Evolutionary conservation across 2,113 vertebrate genomes (phyloP).

Genomic region (Hypanus sabinus): DNA sequence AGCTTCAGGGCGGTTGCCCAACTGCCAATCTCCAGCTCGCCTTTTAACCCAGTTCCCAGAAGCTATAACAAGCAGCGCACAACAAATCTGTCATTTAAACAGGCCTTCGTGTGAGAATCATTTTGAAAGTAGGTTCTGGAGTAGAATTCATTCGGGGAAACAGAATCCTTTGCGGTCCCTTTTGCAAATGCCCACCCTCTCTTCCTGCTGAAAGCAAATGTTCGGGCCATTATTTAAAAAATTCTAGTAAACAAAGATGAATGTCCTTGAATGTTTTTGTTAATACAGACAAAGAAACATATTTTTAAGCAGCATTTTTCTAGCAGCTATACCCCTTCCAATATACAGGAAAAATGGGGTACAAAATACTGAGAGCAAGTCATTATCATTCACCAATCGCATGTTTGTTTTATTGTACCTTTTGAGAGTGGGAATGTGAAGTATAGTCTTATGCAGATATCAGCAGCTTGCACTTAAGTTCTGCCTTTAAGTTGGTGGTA

Average conservation of each 20-base stretch:
- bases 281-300: neutral
- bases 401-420: no score
- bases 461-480: neutral
- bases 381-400: neutral
- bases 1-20: no score
- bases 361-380: neutral
- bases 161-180: no score
- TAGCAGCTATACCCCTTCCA: neutral
- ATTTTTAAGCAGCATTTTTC: neutral
- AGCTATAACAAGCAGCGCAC: neutral
- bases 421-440: no score
- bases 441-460: no score
- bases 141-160: no score
- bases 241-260: neutral
- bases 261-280: neutral
- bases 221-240: neutral
- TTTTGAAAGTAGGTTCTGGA: no score
- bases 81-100: neutral
- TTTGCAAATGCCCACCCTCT: neutral
- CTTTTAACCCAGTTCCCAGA: no score
- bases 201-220: neutral
- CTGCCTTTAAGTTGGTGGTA: neutral
- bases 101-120: neutral
- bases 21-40: no score
- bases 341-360: neutral